Percentiles rank a stretch among this genome's conserved stretches.
Conservation (phyloP, 2,797 vertebrate genomes). For the Falco columbarius region DNA sequence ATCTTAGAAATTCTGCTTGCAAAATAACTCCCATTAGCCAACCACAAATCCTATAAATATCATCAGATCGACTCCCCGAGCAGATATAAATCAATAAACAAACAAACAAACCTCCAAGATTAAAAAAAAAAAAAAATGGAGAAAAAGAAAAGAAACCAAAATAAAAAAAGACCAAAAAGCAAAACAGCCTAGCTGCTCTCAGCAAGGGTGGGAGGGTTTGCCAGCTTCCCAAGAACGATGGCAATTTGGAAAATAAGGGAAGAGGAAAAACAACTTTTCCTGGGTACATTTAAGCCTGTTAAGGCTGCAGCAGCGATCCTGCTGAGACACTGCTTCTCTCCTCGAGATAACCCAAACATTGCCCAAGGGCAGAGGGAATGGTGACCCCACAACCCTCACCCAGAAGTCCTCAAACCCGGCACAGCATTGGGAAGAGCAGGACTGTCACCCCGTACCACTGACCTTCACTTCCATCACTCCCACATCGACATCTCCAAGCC, state of each 20-base stretch:
- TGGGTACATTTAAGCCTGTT: background rate
- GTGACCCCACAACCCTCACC: background rate
- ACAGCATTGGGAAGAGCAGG: accelerated
- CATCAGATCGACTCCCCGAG: constrained; percentile 65
- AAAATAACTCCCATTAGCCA: constrained; percentile 74
- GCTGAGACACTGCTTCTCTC: background rate
- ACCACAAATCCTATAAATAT: constrained; percentile 77
- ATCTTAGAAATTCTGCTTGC: constrained; percentile 75
- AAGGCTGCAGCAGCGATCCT: background rate
- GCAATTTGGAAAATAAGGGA: background rate
- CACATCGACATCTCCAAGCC: accelerated
- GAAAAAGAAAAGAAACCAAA: background rate
- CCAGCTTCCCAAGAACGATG: background rate
- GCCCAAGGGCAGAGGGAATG: background rate
- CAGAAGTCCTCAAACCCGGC: accelerated
- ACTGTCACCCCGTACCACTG: accelerated
- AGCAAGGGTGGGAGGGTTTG: background rate
- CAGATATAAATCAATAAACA: constrained; percentile 45
- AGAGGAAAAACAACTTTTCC: background rate
- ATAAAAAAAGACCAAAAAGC: background rate
- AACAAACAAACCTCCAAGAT: constrained; percentile 20
- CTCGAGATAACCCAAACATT: background rate
- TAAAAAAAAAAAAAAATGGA: background rate
- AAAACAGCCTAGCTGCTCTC: background rate
- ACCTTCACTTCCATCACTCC: background rate